phyloP scores from a whole-genome alignment of 1,140 invertebrate species.

The Eufriesea mexicana region DNA sequence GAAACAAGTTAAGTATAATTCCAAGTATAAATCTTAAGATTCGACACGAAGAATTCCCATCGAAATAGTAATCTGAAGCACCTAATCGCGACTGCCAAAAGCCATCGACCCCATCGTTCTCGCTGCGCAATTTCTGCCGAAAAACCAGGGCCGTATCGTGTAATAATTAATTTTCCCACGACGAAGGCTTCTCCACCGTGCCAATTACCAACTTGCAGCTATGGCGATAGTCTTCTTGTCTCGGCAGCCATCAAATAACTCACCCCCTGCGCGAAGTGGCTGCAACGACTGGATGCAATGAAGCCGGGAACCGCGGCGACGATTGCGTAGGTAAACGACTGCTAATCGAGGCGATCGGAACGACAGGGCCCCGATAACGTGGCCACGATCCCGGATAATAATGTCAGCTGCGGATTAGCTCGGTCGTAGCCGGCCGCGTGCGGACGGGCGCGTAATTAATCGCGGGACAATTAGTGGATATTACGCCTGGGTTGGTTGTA shows the following conservation, averaged over 20 bases:
- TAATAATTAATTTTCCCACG: neutral
- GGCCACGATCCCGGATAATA: conserved; percentile 39
- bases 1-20: no score
- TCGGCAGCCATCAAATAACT: neutral
- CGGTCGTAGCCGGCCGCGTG: neutral
- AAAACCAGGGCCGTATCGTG: neutral
- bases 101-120: no score
- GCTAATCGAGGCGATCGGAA: conserved; percentile 28
- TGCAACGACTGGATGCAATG: neutral
- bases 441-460: conserved; percentile 39
- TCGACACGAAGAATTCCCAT: no score
- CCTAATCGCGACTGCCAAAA: no score
- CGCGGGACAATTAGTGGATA: conserved; percentile 44
- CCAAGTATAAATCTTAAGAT: no score
- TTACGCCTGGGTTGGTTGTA: neutral
- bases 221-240: neutral
- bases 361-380: conserved; percentile 3
- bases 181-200: neutral
- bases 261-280: neutral
- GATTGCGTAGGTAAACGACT: conserved; percentile 16
- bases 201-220: neutral
- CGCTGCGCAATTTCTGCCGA: no score
- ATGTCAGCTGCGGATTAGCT: conserved; percentile 41
- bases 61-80: no score
- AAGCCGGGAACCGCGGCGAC: neutral